Conservation (phyloP, 92 coral and sea anemone genomes). For the Blastomussa wellsi region DNA sequence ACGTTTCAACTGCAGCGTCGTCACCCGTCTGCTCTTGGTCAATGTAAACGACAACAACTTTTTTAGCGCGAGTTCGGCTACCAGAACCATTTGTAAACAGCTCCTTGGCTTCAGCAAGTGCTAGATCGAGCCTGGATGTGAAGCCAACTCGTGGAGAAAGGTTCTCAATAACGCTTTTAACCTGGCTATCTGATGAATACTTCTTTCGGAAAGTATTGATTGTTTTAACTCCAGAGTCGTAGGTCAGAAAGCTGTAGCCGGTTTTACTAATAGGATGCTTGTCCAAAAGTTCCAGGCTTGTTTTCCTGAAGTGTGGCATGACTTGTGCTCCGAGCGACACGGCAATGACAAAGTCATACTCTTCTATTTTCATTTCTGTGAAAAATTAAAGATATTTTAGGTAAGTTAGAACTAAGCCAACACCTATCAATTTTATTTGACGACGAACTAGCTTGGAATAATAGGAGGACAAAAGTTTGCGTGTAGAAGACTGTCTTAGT, state of each 20-base stretch:
- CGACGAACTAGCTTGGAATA: no score
- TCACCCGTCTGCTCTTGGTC: slow-evolving; percentile 69
- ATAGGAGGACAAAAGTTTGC: no score
- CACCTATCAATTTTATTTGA: no score
- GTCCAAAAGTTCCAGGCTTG: slow-evolving; percentile 28
- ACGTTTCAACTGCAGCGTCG: slow-evolving; percentile 31
- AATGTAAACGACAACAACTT: slow-evolving; percentile 71
- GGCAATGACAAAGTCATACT: slow-evolving; percentile 32
- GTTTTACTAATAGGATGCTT: slow-evolving; percentile 50
- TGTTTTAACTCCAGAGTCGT: slow-evolving; percentile 42
- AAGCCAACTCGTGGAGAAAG: slow-evolving; percentile 59
- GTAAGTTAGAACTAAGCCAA: no score
- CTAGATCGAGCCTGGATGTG: slow-evolving; percentile 62
- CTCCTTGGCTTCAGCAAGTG: slow-evolving; percentile 63
- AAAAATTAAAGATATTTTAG: neutral
- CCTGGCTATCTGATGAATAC: slow-evolving; percentile 49
- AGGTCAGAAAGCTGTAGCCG: slow-evolving; percentile 64
- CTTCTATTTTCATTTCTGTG: slow-evolving; percentile 16
- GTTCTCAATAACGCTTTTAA: slow-evolving; percentile 54
- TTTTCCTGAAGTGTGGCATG: slow-evolving; percentile 27
- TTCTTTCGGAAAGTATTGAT: slow-evolving; percentile 50
- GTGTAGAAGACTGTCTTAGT: no score
- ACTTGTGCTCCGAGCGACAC: slow-evolving; percentile 20
- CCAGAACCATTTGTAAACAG: slow-evolving; percentile 59
- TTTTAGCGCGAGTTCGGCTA: slow-evolving; percentile 68